phyloP scores from a whole-genome alignment of 2,797 vertebrate species.

The Choloepus didactylus region DNA sequence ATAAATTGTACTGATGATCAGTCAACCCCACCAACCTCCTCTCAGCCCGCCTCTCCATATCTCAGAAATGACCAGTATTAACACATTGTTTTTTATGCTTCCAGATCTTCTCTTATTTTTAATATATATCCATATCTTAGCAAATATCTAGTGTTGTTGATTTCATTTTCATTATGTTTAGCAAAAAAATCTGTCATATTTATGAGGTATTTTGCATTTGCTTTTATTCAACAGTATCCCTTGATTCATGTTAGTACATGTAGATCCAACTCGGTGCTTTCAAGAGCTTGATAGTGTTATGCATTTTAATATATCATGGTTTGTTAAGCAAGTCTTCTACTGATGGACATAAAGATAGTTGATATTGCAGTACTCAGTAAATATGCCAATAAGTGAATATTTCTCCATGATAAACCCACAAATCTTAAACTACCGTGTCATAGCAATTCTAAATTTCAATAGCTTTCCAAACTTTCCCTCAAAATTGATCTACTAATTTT shows the following conservation, averaged over 20 bases:
- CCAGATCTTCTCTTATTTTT: neutral
- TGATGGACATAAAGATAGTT: neutral
- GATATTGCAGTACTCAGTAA: neutral
- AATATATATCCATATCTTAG: neutral
- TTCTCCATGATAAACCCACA: neutral
- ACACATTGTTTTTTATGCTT: neutral
- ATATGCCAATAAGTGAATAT: neutral
- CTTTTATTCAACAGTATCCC: neutral
- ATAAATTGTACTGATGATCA: neutral
- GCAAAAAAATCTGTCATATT: neutral
- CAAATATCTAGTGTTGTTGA: neutral
- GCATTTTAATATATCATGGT: neutral
- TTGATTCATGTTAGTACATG: neutral
- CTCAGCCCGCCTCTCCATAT: neutral
- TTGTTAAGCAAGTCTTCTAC: neutral
- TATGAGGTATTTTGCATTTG: neutral
- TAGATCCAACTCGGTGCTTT: neutral
- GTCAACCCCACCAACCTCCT: rapidly evolving
- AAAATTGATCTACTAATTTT: neutral
- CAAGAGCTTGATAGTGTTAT: neutral
- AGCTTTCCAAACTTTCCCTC: neutral
- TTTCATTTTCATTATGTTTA: neutral
- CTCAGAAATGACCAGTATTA: neutral
- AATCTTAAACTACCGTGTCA: neutral
- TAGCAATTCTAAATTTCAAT: neutral